phyloP scores from a whole-genome alignment of 2,888 invertebrate genomes.

The Drosophila percnosoma region DNA sequence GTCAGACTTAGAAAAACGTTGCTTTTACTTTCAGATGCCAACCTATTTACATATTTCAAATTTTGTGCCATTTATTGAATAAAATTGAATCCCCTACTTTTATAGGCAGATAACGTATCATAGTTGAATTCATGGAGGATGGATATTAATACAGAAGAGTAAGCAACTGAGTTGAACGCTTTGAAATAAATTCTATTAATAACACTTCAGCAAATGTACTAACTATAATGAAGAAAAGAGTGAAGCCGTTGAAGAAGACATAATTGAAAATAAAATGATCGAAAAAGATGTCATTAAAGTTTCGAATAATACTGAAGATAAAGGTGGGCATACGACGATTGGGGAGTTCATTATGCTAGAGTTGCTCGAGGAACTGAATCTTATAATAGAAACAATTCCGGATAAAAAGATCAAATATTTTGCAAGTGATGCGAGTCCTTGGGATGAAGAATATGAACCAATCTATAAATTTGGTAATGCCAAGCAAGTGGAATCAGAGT shows the following conservation, averaged over 20 bases:
- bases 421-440: constrained; percentile 7
- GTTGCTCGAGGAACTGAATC: background rate
- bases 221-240: background rate
- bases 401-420: background rate
- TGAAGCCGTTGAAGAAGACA: background rate
- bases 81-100: background rate
- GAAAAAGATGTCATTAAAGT: background rate
- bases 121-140: background rate
- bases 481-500: constrained; percentile 27
- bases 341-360: background rate
- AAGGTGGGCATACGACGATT: background rate
- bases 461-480: constrained; percentile 5
- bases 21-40: constrained; percentile 9
- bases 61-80: background rate
- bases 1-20: background rate
- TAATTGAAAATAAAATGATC: background rate
- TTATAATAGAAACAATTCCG: background rate
- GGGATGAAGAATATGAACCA: constrained; percentile 30
- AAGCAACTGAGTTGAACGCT: background rate
- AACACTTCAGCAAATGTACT: background rate
- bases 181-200: background rate
- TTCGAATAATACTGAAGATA: background rate
- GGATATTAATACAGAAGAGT: constrained; percentile 11
- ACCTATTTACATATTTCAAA: background rate
- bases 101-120: background rate